Conservation (phyloP, 1,140 invertebrate genomes). For the Octopus bimaculoides region DNA sequence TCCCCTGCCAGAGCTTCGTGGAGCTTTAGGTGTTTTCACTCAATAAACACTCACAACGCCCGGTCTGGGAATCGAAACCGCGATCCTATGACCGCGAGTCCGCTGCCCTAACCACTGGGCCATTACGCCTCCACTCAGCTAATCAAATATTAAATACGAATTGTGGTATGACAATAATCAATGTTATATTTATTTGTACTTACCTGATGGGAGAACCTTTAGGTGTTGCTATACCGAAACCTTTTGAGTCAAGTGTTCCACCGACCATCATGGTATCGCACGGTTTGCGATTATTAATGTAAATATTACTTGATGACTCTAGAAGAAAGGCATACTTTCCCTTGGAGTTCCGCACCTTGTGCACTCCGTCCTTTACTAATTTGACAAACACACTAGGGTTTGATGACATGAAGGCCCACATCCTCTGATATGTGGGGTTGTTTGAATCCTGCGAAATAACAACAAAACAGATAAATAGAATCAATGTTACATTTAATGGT, state of each 20-base stretch:
- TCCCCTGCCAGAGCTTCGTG: no score
- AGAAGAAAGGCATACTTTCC: slow-evolving; percentile 91
- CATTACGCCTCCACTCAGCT: no score
- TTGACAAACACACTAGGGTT: slow-evolving; percentile 72
- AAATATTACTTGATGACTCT: slow-evolving; percentile 93
- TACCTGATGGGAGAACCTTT: slow-evolving; percentile 75
- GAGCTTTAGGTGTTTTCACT: no score
- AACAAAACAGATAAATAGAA: slow-evolving; percentile 16
- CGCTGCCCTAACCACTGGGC: no score
- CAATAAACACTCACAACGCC: no score
- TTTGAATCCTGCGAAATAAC: slow-evolving; percentile 71
- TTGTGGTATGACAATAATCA: no score
- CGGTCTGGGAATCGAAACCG: no score
- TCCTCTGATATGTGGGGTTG: slow-evolving; percentile 83
- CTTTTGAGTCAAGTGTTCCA: slow-evolving; percentile 83
- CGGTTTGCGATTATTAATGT: slow-evolving; percentile 85
- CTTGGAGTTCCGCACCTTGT: slow-evolving; percentile 65
- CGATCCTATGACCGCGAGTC: no score
- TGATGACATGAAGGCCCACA: slow-evolving; percentile 91
- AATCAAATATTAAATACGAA: no score
- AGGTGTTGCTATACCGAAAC: slow-evolving; percentile 90
- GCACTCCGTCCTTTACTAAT: slow-evolving; percentile 77
- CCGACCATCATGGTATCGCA: slow-evolving; percentile 71
- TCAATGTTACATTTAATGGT: neutral
- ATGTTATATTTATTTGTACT: neutral